These are phyloP conservation scores for Hirtodrosophila alboralis DNA, from an alignment of 2,888 invertebrate genomes.

Conservation along the genomic window DNA sequence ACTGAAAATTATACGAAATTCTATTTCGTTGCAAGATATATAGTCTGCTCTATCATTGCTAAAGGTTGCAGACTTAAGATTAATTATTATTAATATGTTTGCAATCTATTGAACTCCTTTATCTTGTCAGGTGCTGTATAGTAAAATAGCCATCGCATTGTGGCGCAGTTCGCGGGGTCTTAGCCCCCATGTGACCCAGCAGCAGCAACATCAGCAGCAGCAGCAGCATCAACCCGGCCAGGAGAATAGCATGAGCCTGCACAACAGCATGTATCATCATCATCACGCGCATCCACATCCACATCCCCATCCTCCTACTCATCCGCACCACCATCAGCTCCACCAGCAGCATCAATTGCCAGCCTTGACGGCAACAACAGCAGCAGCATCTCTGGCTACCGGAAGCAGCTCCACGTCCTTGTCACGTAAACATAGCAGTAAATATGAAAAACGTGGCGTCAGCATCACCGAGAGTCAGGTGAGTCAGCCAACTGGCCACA, in stretches of 20 bases:
- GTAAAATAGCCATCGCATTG: conserved; percentile 92
- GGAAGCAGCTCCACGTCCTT: conserved; percentile 68
- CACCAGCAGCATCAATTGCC: conserved; percentile 26
- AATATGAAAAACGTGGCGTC: conserved; percentile 84
- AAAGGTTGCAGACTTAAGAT: not conserved
- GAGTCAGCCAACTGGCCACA: conserved; percentile 46
- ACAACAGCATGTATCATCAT: conserved; percentile 80
- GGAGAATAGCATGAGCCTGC: conserved; percentile 76
- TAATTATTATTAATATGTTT: conserved; percentile 1
- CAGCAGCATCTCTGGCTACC: conserved; percentile 51
- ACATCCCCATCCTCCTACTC: too few relatives aligned
- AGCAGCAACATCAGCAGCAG: conserved; percentile 56
- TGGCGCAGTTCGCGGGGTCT: conserved; percentile 91
- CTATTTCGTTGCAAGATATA: too few relatives aligned
- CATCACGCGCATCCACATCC: conserved; percentile 63
- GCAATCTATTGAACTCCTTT: conserved; percentile 3
- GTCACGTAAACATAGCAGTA: conserved; percentile 84
- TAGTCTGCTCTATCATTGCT: too few relatives aligned
- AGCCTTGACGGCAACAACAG: conserved; percentile 9
- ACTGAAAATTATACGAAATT: not conserved
- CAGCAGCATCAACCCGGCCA: conserved; percentile 51
- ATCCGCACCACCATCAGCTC: conserved; percentile 49
- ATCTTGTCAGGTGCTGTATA: conserved; percentile 88
- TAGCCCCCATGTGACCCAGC: conserved; percentile 85
- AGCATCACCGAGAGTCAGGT: conserved; percentile 84